Percentiles rank a stretch among this genome's conserved stretches.
These are phyloP conservation scores for Emydura subglobosa DNA, from an alignment of 2,113 vertebrate species.

Conservation along the genomic window DNA sequence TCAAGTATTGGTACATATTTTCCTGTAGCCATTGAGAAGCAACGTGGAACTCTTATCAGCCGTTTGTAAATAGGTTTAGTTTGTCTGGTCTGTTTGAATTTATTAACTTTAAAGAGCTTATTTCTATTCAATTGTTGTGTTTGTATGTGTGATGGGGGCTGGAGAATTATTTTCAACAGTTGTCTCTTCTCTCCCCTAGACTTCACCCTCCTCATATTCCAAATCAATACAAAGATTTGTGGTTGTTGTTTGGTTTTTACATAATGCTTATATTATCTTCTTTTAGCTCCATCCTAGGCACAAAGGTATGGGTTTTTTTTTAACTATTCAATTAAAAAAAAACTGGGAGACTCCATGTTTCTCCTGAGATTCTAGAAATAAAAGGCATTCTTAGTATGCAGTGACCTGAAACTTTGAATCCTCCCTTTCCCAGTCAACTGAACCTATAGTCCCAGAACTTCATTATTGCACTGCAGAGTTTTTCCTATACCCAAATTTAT, in stretches of 20 bases:
- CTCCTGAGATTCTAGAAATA: neutral
- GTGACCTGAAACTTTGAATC: neutral
- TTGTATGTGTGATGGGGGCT: constrained; percentile 17
- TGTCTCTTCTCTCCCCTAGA: neutral
- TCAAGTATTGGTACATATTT: constrained; percentile 28
- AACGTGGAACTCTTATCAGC: constrained; percentile 36
- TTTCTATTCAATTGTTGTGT: constrained; percentile 59
- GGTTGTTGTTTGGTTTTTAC: neutral
- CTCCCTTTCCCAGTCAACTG: neutral
- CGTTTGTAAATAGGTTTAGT: constrained; percentile 46
- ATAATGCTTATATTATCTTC: neutral
- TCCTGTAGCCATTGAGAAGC: constrained; percentile 52
- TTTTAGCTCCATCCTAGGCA: neutral
- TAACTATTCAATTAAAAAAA: neutral
- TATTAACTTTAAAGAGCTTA: constrained; percentile 57
- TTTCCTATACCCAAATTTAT: neutral
- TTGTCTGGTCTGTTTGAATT: constrained; percentile 37
- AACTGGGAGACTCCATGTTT: neutral
- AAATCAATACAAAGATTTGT: neutral
- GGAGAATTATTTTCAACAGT: constrained; percentile 21
- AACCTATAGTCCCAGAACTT: neutral
- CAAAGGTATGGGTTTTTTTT: neutral
- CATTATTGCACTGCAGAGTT: neutral
- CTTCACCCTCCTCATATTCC: neutral
- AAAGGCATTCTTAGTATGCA: neutral